phyloP scores from a whole-genome alignment of 2,113 vertebrate species.

The Tyto alba region DNA sequence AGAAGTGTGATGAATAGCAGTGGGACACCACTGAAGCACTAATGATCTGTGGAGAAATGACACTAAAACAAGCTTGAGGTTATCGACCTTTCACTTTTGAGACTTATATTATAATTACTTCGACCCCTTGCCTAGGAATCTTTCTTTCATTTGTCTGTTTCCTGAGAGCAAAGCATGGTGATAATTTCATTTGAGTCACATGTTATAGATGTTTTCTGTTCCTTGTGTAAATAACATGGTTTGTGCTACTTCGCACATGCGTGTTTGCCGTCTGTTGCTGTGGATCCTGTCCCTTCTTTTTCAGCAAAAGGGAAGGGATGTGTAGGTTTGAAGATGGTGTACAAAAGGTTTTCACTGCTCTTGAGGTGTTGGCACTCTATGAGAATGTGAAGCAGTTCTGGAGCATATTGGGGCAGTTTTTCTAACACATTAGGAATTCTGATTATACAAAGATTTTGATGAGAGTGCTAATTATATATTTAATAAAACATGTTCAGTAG shows the following conservation, averaged over 20 bases:
- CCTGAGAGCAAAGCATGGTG: background rate
- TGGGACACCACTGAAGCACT: background rate
- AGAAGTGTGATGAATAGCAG: background rate
- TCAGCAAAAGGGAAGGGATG: background rate
- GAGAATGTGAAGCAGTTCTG: background rate
- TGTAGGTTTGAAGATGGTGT: background rate
- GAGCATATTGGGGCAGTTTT: background rate
- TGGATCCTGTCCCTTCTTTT: background rate
- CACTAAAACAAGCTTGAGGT: background rate
- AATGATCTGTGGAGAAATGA: constrained; percentile 8
- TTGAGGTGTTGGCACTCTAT: background rate
- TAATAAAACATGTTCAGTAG: background rate
- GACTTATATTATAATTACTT: background rate
- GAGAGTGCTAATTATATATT: background rate
- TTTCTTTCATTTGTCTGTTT: background rate
- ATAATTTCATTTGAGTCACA: background rate
- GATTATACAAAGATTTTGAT: background rate
- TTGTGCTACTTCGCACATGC: background rate
- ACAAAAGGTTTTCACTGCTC: background rate
- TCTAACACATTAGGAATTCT: background rate
- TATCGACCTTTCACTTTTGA: background rate
- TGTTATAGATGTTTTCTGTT: background rate
- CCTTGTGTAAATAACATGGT: background rate
- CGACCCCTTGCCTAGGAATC: background rate
- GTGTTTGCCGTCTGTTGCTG: background rate